Conservation (phyloP, 2,888 invertebrate genomes). For the Mylabris sibirica region DNA sequence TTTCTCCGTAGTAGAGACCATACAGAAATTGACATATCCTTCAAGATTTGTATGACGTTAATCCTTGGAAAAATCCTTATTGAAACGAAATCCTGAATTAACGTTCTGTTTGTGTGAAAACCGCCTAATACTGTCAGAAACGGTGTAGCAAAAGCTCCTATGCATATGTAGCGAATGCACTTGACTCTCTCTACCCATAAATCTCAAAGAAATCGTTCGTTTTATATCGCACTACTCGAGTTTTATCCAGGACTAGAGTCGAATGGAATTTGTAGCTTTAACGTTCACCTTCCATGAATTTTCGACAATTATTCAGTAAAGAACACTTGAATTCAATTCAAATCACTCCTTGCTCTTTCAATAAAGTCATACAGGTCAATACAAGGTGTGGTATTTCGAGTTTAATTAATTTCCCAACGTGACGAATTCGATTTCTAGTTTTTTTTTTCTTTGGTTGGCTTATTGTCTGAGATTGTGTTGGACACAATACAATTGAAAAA, state of each 20-base stretch:
- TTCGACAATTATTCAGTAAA: neutral
- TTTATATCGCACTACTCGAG: neutral
- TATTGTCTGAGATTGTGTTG: slow-evolving; percentile 6
- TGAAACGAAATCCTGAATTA: neutral
- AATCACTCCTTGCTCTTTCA: neutral
- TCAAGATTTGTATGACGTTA: neutral
- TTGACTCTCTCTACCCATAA: slow-evolving; percentile 40
- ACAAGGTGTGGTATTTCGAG: neutral
- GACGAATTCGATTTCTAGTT: slow-evolving; percentile 12
- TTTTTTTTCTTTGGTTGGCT: neutral
- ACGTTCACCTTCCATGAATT: neutral
- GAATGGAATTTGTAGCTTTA: slow-evolving; percentile 6
- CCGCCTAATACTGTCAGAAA: neutral
- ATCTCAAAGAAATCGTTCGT: slow-evolving; percentile 35
- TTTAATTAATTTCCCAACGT: slow-evolving; percentile 14
- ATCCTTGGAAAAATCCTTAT: neutral
- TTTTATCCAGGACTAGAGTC: neutral
- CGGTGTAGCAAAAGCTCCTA: neutral
- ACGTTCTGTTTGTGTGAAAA: neutral
- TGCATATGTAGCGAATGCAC: slow-evolving; percentile 35
- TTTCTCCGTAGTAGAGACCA: no score
- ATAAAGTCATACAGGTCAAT: neutral
- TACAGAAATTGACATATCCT: neutral
- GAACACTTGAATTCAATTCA: neutral
- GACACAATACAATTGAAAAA: slow-evolving; percentile 28